Conservation (phyloP, 2,888 invertebrate genomes). For the Melanotus villosus region DNA sequence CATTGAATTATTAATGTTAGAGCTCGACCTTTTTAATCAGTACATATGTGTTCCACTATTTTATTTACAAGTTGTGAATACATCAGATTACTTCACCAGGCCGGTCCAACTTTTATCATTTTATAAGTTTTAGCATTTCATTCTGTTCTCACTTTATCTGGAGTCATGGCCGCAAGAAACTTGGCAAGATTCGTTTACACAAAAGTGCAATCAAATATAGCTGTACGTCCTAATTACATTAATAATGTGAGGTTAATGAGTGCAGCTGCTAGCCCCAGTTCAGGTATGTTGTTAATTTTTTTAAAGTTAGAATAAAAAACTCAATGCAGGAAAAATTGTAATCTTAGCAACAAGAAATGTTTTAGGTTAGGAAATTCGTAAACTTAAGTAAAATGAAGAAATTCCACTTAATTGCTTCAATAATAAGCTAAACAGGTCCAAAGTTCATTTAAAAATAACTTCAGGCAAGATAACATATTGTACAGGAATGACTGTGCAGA, state of each 20-base stretch:
- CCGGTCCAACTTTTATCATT: constrained; percentile 10
- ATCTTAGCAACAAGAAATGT: not conserved
- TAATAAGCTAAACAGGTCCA: not conserved
- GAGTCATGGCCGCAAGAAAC: constrained; percentile 51
- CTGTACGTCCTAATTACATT: constrained; percentile 43
- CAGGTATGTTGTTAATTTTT: not conserved
- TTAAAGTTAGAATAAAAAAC: constrained; percentile 12
- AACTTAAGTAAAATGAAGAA: not conserved
- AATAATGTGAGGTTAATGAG: constrained; percentile 45
- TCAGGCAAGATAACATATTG: not conserved
- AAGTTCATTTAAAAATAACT: not conserved
- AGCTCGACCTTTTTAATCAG: not conserved
- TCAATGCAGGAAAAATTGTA: not conserved
- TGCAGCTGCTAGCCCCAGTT: constrained; percentile 19
- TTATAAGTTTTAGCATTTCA: not conserved
- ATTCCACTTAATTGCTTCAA: not conserved
- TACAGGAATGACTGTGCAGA: not conserved
- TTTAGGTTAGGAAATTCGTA: not conserved
- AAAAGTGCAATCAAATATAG: constrained; percentile 48
- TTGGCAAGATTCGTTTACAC: constrained; percentile 49
- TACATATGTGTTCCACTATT: not conserved
- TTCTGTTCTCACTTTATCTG: constrained; percentile 17
- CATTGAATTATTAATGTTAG: not conserved
- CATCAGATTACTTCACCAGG: not conserved
- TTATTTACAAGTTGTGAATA: not conserved